Base-by-base conservation (phyloP, 2,797 vertebrate species). In the Hylomyscus alleni region DNA sequence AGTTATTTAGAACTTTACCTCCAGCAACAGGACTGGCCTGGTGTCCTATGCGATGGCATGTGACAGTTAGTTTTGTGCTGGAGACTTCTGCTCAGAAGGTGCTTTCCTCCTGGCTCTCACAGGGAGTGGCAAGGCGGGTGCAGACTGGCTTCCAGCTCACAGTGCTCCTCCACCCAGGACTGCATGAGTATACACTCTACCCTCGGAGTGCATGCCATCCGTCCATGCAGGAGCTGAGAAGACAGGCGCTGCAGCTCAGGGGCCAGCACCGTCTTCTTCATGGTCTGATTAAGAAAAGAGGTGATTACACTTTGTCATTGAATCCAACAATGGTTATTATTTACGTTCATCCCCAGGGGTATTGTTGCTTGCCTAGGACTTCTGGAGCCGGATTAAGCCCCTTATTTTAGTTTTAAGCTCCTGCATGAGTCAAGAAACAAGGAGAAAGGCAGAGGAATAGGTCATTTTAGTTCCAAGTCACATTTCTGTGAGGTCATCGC, bases 351-450 rank as follows among this genome's bases (percentile, higher is more conserved):
- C 78, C 69, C 73, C 31, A 80, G 52, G 19, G 14, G 72, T 89
- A 75, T 82, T 76, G n/a, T 31, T 84, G 80, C 75, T 40, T 60
- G 34, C 72, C 50, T 31, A 95, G 72, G 56, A 75, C 50, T 69
- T 90, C 58, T 80, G 72, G 31, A 89, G 22, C 91, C 91, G 93
- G 54, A 76, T 77, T 87, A 87, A 85, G 40, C 34, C 80, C 77
- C 54, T 97, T 85, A 89, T 89, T 89, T 95, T 90, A 93, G 95
- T 62, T 14, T 69, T 85, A 77, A 92, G 31, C 20, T 95, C 65
- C 34, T 44, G 6, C 26, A 47, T 3, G 50, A 86, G 44, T 76
- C 77, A 65, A 52, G 52, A 81, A 94, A 77, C 10, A 54, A 72
- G 54, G 76, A 78, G 37, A 94, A 93, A 94, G 50, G 3, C 19